phyloP scores from a whole-genome alignment of 2,797 vertebrate genomes.

The Cirrhinus molitorella region DNA sequence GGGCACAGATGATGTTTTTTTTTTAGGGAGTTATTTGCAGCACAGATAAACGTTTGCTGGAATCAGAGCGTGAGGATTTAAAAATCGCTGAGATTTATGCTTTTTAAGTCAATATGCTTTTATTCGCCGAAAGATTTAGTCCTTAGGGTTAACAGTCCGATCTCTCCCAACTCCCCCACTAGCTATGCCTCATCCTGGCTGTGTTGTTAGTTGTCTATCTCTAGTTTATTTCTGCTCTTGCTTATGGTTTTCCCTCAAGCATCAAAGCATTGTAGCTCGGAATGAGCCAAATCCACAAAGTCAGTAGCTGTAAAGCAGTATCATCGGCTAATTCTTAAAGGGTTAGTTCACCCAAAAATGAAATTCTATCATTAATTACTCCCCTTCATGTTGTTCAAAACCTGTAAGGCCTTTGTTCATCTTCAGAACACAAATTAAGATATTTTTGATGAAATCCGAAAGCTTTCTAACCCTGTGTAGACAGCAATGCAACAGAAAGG shows the following conservation, averaged over 20 bases:
- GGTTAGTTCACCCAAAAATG: background rate
- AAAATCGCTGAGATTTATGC: constrained; percentile 5
- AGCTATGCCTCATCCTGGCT: constrained; percentile 20
- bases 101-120: constrained; percentile 30
- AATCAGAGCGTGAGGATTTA: constrained; percentile 33
- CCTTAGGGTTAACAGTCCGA: background rate
- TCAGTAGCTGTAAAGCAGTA: background rate
- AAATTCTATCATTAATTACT: no score
- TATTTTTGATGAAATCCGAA: no score
- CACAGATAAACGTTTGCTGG: background rate
- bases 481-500: no score
- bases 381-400: no score
- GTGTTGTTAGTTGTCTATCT: background rate
- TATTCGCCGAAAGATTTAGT: constrained; percentile 17
- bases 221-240: constrained; percentile 20
- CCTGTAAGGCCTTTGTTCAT: no score
- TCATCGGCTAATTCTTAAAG: background rate
- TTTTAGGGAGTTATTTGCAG: background rate
- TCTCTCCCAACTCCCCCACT: background rate
- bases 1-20: constrained; percentile 10
- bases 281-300: background rate
- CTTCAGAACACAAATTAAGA: no score
- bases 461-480: no score
- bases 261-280: background rate
- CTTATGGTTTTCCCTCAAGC: constrained; percentile 26